A percentile compares a stretch with the other conserved stretches of the same genome.
Conservation (phyloP, 2,797 vertebrate species). For the Nyctibius grandis region DNA sequence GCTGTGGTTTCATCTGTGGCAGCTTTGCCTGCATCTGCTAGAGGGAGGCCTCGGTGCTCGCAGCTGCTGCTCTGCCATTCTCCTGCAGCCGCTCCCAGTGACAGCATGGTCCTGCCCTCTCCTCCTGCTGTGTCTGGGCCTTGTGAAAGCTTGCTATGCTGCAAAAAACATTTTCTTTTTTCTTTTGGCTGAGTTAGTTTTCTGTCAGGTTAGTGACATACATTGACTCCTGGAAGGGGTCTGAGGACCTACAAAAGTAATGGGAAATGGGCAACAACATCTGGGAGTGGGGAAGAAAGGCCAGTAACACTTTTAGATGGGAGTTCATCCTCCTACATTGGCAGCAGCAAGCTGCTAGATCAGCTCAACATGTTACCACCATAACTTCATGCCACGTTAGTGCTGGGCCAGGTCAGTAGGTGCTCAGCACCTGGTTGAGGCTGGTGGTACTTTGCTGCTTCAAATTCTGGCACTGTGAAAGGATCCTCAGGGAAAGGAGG, state of each 20-base stretch:
- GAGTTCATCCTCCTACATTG: rapidly evolving
- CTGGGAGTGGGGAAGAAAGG: neutral
- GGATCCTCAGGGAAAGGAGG: neutral
- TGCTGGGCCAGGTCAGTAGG: neutral
- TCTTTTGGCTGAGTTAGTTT: neutral
- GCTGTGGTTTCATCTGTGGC: rapidly evolving
- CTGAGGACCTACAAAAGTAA: neutral
- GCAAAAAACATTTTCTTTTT: neutral
- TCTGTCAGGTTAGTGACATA: neutral
- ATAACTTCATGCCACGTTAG: neutral
- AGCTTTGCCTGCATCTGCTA: neutral
- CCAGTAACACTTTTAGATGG: neutral
- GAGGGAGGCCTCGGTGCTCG: rapidly evolving
- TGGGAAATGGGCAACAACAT: neutral
- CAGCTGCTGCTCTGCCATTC: neutral
- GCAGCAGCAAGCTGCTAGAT: neutral
- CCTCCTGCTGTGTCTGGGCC: neutral
- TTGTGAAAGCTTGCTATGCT: neutral
- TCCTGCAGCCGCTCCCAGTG: rapidly evolving
- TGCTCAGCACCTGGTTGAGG: neutral
- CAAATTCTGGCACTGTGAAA: neutral
- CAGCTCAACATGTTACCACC: rapidly evolving
- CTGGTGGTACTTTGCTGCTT: neutral
- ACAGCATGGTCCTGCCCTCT: neutral
- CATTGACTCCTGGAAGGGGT: neutral